Evolutionary conservation across 2,113 vertebrate species (phyloP).

Genomic region (Muntiacus reevesi): DNA sequence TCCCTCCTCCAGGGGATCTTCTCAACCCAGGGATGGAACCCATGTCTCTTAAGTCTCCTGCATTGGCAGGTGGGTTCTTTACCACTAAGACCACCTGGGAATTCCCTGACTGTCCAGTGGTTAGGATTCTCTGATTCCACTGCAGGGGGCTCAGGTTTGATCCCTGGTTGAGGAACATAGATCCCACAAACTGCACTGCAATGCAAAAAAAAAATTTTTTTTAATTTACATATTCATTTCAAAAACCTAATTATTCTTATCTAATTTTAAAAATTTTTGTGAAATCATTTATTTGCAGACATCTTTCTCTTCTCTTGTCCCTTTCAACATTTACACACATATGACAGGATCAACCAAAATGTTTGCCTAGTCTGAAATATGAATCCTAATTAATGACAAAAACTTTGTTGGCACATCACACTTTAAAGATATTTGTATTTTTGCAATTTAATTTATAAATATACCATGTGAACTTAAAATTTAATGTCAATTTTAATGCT

Average conservation of each 20-base stretch:
- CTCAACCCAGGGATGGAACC: too few relatives aligned
- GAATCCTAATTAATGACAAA: constrained; percentile 22
- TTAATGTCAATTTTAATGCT: constrained; percentile 74
- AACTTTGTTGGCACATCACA: constrained; percentile 74
- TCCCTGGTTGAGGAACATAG: too few relatives aligned
- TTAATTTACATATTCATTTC: constrained; percentile 20
- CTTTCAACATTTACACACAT: background rate
- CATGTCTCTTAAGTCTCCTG: too few relatives aligned
- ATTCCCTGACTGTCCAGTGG: too few relatives aligned
- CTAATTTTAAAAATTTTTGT: constrained; percentile 35
- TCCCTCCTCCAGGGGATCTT: too few relatives aligned
- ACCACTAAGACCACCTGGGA: too few relatives aligned
- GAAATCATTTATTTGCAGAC: constrained; percentile 25
- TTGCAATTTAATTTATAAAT: constrained; percentile 75
- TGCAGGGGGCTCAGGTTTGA: too few relatives aligned
- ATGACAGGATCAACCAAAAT: constrained; percentile 2
- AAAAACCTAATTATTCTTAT: constrained; percentile 30
- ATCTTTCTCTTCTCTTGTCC: background rate
- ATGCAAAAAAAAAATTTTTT: too few relatives aligned
- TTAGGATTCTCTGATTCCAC: too few relatives aligned
- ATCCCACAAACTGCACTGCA: too few relatives aligned
- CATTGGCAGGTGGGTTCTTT: too few relatives aligned
- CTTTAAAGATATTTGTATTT: constrained; percentile 74
- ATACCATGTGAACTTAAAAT: constrained; percentile 74
- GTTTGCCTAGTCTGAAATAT: constrained; percentile 24